These are phyloP conservation scores for Spheniscus humboldti DNA, from an alignment of 2,797 vertebrate species.

Conservation along the genomic window DNA sequence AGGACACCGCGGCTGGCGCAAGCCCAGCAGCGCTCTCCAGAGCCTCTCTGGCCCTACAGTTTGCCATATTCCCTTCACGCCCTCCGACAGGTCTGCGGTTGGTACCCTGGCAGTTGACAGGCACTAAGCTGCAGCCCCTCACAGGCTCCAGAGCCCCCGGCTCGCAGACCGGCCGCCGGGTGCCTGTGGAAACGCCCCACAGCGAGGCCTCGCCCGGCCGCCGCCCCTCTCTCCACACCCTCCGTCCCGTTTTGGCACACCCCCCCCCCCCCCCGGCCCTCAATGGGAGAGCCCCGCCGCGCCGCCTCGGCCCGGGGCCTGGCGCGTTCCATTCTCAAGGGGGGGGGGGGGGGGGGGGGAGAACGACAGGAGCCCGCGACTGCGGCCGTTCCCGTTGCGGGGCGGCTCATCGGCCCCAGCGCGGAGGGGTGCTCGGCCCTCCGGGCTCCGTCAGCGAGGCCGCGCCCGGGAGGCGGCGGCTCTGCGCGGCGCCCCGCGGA, in stretches of 20 bases:
- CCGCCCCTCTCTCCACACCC: neutral
- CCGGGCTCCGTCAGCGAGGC: neutral
- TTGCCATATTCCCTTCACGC: neutral
- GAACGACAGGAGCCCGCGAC: neutral
- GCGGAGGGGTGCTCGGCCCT: accelerated
- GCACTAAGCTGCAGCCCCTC: neutral
- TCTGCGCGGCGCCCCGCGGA: no score
- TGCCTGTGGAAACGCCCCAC: neutral
- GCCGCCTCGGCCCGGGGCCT: neutral
- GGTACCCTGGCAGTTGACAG: neutral
- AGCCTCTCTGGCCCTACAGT: neutral
- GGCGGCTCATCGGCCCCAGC: neutral
- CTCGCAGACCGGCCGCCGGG: no score
- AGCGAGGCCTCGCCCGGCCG: neutral
- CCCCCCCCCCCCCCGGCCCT: no score
- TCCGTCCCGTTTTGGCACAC: accelerated
- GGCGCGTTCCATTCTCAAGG: neutral
- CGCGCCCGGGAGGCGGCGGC: no score
- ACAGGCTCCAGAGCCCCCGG: neutral
- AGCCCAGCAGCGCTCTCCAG: neutral
- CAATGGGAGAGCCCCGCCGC: neutral
- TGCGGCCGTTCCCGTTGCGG: neutral
- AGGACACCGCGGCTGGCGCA: neutral
- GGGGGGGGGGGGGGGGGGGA: neutral
- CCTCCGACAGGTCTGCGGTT: neutral